Base-by-base conservation (phyloP, 2,888 invertebrate species). In the Amphipyra tragopoginis region DNA sequence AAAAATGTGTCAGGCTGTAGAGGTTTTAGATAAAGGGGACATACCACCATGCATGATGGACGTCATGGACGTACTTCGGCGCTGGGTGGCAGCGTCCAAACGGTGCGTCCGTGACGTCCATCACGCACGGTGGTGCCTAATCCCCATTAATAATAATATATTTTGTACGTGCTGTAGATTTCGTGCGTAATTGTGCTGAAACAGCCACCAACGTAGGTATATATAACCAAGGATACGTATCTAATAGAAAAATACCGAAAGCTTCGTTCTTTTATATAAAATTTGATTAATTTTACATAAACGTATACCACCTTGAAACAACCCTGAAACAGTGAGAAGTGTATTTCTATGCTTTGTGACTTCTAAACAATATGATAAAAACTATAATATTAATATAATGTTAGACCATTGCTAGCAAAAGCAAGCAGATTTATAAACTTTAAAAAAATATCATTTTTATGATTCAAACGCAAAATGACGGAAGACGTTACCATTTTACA, bases 401-500 rank as follows among this genome's bases (percentile, higher is more conserved):
- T 39, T 48, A 26, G 10, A 55, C 9, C 9, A 13, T 26, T 40
- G 40, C 44, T 13, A n/a, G 26, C 44, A 58, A 38, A 45, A 43
- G 40, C 52, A 65, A 65, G 15, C 52, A 38, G 10, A 64, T 44
- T 3, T 29, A 57, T 10, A 40, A 66, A 57, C 26, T 40, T 29
- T 44, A 15, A 42, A 43, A 56, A 60, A 51, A 47, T 11, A 38
- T 11, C 29, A 33, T 11, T 2, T 15, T 40, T 43, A 53, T 42
- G 21, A 11, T 43, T 60, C n/a, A 38, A 49, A 42, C 8, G 10
- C 43, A 60, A 51, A 71, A 68, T 61, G 51, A 67, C 72, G 62
- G 57, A 50, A 59, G 59, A 34, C 61, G 42, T 44, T 50, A 52
- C 58, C 63, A 64, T 63, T 26, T 60, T 75, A 49, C 21, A 56